Evolutionary conservation across 64 coral and sea anemone species (phyloP), one percentile per base, ranked within the genome.

Genomic region (Exaiptasia diaphana): DNA sequence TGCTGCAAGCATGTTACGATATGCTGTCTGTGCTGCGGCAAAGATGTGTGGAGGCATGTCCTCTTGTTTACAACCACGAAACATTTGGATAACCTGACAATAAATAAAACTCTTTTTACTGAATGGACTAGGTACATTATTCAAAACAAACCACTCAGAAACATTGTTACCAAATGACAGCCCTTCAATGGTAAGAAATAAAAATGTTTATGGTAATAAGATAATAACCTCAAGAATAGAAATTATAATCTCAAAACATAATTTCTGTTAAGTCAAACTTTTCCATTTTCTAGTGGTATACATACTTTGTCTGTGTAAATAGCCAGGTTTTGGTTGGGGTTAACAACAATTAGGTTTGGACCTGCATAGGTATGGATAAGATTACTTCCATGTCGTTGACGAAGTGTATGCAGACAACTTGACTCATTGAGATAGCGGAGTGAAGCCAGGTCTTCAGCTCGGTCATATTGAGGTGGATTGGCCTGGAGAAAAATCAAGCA

Each of bases 1-100:
- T 27, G 95, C 89, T 3, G 95, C 95, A 24, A 99, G 42, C 95
- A 99, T 93, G 85, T 99, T 99, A 46, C 95, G 75, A 27, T 99
- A 99, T 22, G 95, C 85, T 20, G 95, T 89, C 41, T 99, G 95
- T 22, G 80, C 90, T 41, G 85, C 53, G 23, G 95, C 89, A 85
- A 93, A 99, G 48, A 99, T 99, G 33, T 99, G 95, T 33, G 95
- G 95, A 25, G 95, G 95, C 95, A 99, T 99, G 42, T 99, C 95
- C 77, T 99, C 95, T 68, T 99, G 95, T 40, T 99, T 99, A 57
- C 95, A 99, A 32, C 95, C 95, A 81, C 85, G 95, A 56, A 99
- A 99, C 95, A 99, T 99, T 57, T 99, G 95, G 52, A 99, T 93
- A 29, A 99, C 95, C 95, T 99, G 80, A 38, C 3, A 32, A 22